Evolutionary conservation across 2,113 vertebrate species (phyloP), one percentile per base, ranked within the genome.

Genomic region (Phalacrocorax brasilianus): DNA sequence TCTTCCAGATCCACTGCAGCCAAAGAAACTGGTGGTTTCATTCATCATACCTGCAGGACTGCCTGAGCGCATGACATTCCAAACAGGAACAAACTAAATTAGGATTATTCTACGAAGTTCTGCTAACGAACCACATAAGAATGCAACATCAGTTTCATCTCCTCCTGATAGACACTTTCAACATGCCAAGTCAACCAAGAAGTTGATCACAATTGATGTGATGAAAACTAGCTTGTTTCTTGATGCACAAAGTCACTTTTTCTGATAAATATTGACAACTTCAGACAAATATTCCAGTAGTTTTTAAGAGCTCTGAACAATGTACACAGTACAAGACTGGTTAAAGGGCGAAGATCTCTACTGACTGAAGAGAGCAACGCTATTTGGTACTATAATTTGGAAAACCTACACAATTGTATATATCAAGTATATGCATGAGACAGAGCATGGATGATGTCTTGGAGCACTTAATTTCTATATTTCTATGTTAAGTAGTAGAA

Each of bases 361-460:
- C 30, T 58, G 33, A 66, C 0, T 53, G 61, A 66, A 66, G 50
- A 61, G 14, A 30, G 20, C 24, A 84, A 62, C 22, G 26, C 38
- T 49, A 38, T 56, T 61, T 76, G 23, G n/a, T 30, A 53, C 12
- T 53, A 9, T 23, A 68, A 40, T 30, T 84, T 22, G 5, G 33
- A 70, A 89, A 86, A 32, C 22, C 42, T 77, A 73, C 12, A 30
- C 18, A 59, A 22, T 2, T 35, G 9, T 49, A 66, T 45, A 13
- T 8, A 53, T 28, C 30, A 72, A 75, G 35, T 17, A 52, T 1
- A 45, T 4, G 12, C 3, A 18, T 1, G 2, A 65, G 22, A 8
- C 0, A 0, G 9, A 45, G 50, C 17, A 76, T 12, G 11, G 44
- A 12, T 22, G 12, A n/a, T 45, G 27, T 56, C 42, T 72, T 56